Percentiles rank a stretch among this genome's conserved stretches.
Conservation (phyloP, 2,797 vertebrate genomes). For the Darevskia nairensis region DNA sequence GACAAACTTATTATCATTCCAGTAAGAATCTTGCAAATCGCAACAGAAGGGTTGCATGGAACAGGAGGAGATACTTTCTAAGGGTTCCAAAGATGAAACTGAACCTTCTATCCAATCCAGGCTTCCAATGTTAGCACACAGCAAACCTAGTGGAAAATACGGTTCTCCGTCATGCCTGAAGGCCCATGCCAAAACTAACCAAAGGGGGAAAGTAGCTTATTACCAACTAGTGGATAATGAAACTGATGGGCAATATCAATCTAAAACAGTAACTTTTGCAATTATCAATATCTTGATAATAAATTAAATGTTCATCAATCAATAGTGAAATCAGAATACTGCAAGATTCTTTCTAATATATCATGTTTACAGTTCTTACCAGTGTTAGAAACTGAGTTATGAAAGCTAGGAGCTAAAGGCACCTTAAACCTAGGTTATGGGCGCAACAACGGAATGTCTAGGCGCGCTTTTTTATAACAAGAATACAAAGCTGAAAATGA, state of each 20-base stretch:
- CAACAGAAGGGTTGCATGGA: slow-evolving; percentile 24
- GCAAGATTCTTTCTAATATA: slow-evolving; percentile 15
- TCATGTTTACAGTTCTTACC: neutral
- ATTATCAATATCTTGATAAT: slow-evolving; percentile 34
- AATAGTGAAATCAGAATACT: neutral
- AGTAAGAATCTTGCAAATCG: slow-evolving; percentile 26
- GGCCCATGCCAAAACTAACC: slow-evolving; percentile 53
- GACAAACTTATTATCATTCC: slow-evolving; percentile 8
- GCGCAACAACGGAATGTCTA: too few species aligned
- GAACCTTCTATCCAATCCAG: slow-evolving; percentile 27
- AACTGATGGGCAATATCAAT: neutral
- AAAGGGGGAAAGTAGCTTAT: slow-evolving; percentile 47
- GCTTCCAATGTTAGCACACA: slow-evolving; percentile 41
- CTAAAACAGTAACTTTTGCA: neutral
- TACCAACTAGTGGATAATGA: slow-evolving; percentile 16
- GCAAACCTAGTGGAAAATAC: slow-evolving; percentile 43
- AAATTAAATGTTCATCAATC: slow-evolving; percentile 25
- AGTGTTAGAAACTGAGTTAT: too few species aligned
- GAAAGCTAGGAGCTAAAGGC: too few species aligned
- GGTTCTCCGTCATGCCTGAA: slow-evolving; percentile 40
- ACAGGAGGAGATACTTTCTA: slow-evolving; percentile 30
- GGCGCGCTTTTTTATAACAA: too few species aligned
- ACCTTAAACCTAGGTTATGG: too few species aligned
- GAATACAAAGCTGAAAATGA: too few species aligned
- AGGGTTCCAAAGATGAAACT: slow-evolving; percentile 38